phyloP scores from a whole-genome alignment of 1,140 invertebrate genomes.

The Brachionus paranguensis region DNA sequence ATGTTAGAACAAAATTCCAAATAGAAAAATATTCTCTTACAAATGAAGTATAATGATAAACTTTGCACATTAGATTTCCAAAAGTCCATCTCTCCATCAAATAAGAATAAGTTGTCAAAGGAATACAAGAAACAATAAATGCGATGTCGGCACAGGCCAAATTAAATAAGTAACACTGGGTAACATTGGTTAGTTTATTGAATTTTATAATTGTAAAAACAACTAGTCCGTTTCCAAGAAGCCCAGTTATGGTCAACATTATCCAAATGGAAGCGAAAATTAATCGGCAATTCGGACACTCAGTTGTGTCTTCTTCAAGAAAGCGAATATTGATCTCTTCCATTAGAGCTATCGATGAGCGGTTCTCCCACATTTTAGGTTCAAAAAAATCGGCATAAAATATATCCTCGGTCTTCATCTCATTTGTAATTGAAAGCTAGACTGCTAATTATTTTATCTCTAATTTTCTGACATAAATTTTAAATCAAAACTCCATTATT shows the following conservation, averaged over 20 bases:
- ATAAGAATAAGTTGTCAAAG: neutral
- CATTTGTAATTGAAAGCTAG: neutral
- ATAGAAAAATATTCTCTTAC: neutral
- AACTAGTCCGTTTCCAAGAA: constrained; percentile 30
- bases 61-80: constrained; percentile 33
- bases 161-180: constrained; percentile 38
- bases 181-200: constrained; percentile 22
- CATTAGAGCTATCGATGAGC: neutral
- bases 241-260: neutral
- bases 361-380: neutral
- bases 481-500: neutral
- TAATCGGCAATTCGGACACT: neutral
- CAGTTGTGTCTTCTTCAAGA: neutral
- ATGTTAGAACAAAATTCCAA: neutral
- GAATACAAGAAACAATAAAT: constrained; percentile 25
- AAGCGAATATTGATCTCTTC: neutral
- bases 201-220: constrained; percentile 18
- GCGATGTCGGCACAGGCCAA: constrained; percentile 19
- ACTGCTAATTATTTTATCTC: neutral
- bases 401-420: neutral
- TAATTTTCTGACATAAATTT: neutral
- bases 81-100: neutral
- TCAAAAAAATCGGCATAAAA: neutral
- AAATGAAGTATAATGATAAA: constrained; percentile 21
- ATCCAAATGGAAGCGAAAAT: constrained; percentile 13